These are phyloP conservation scores for Cygnus buccinator DNA, from an alignment of 2,113 vertebrate genomes.

Conservation along the genomic window DNA sequence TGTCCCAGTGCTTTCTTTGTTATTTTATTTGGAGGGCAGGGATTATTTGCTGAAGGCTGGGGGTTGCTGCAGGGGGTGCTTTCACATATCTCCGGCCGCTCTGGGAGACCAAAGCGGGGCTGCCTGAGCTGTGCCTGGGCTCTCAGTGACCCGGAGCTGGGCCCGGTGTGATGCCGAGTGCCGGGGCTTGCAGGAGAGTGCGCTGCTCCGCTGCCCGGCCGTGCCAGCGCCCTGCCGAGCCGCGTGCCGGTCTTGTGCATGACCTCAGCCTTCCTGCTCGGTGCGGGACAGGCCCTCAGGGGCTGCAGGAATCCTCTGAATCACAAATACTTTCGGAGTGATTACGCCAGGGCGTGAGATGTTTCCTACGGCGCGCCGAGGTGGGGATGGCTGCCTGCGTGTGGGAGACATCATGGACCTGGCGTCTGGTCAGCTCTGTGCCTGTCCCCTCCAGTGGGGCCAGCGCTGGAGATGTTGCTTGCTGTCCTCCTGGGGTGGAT, in stretches of 20 bases:
- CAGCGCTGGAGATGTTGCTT: not conserved
- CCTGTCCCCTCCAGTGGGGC: not conserved
- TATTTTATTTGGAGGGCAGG: not conserved
- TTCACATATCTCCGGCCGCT: fast-evolving
- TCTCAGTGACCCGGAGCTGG: not conserved
- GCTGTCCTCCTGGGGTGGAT: fast-evolving
- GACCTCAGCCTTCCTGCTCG: not conserved
- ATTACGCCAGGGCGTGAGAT: not conserved
- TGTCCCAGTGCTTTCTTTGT: not conserved
- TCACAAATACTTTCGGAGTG: conserved; percentile 19
- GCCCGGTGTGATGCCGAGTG: fast-evolving
- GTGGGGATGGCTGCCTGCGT: not conserved
- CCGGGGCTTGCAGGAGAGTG: not conserved
- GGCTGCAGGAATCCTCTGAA: conserved; percentile 15
- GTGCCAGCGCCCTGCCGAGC: not conserved
- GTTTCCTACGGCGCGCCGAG: not conserved
- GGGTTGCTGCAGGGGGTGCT: not conserved
- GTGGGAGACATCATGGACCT: not conserved
- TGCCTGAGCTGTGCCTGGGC: not conserved
- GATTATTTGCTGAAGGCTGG: not conserved
- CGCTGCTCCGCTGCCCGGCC: fast-evolving
- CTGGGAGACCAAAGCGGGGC: not conserved
- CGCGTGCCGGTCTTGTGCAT: not conserved
- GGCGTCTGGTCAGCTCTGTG: not conserved
- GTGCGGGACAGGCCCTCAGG: not conserved